Base-by-base conservation (phyloP, 2,797 vertebrate species). In the Etheostoma perlongum region DNA sequence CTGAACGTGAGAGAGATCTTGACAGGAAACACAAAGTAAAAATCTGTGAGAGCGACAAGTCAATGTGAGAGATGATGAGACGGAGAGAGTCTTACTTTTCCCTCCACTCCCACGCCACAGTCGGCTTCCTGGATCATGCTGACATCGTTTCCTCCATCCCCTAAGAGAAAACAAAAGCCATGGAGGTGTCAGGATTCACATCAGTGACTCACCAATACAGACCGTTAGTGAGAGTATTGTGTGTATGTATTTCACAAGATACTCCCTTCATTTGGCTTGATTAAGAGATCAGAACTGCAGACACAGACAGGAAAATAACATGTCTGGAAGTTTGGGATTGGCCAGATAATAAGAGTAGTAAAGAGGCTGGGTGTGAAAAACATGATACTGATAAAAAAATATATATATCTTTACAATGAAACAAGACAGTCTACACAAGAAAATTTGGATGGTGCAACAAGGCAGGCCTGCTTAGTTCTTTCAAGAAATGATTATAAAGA, bases 91-190 rank as follows among this genome's bases (percentile, higher is more conserved):
- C 98, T 96, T 95, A 99, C 98, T 97, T 98, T 99, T 87, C 98
- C 98, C 94, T 99, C 98, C 88, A 99, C 97, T 79, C 98, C 98
- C 86, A 99, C 98, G 55, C 98, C 98, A 63, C 98, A 99, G 94
- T 99, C 98, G 0, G 98, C 96, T 91, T 99, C 98, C 95, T 99
- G 98, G 92, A 99, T 99, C 98, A 99, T 99, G 92, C 98, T 99
- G 89, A 99, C 98, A 69, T 99, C 98, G 84, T 99, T 99, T 92
- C 98, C 98, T 89, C 98, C 98, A 0, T 99, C 98, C 92, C 98
- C 98, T 99, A 94, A 76, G 85, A 93, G 85, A 91, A 53, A 88
- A 92, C 78, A 90, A 90, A 82, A 92, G 88, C 82, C 88, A 90
- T 12, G 58, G 81, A 88, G 85, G 90, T 85, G 94, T 92, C 80